Conservation (phyloP, 2,797 vertebrate species). For the Acanthopagrus latus region DNA sequence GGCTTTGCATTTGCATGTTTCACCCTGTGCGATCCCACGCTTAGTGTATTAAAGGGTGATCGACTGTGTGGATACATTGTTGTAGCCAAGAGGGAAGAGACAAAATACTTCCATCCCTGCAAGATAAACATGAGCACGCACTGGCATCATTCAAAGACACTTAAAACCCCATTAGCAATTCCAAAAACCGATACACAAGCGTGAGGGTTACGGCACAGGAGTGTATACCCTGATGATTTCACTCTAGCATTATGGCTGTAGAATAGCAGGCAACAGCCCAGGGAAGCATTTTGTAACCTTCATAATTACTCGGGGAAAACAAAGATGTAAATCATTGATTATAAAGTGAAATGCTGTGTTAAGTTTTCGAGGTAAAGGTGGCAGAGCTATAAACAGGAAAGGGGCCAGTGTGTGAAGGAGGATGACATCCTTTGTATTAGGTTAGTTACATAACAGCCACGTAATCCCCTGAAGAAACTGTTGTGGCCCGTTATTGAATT, state of each 20-base stretch:
- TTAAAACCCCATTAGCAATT: constrained; percentile 48
- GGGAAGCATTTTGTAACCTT: constrained; percentile 22
- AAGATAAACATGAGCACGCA: constrained; percentile 36
- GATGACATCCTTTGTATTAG: constrained; percentile 39
- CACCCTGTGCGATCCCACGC: not conserved
- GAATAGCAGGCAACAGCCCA: not conserved
- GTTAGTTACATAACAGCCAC: constrained; percentile 51
- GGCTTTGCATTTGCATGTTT: constrained; percentile 44
- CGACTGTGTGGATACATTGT: constrained; percentile 16
- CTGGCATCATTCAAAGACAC: constrained; percentile 34
- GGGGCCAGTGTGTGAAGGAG: constrained; percentile 12
- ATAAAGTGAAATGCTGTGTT: constrained; percentile 10
- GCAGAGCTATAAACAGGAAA: constrained; percentile 18
- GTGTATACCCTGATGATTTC: constrained; percentile 16
- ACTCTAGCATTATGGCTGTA: not conserved
- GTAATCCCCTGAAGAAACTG: constrained; percentile 39
- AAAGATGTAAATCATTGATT: constrained; percentile 17
- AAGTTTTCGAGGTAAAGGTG: constrained; percentile 18
- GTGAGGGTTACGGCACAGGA: not conserved
- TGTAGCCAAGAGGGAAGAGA: constrained; percentile 24
- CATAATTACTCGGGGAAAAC: constrained; percentile 18
- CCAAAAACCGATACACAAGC: constrained; percentile 38
- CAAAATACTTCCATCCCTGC: not conserved
- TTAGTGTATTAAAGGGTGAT: constrained; percentile 43
- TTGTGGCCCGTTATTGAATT: constrained; percentile 47